Evolutionary conservation across 2,888 invertebrate genomes (phyloP), one percentile per base, ranked within the genome.

Genomic region (Xestia sexstrigata): DNA sequence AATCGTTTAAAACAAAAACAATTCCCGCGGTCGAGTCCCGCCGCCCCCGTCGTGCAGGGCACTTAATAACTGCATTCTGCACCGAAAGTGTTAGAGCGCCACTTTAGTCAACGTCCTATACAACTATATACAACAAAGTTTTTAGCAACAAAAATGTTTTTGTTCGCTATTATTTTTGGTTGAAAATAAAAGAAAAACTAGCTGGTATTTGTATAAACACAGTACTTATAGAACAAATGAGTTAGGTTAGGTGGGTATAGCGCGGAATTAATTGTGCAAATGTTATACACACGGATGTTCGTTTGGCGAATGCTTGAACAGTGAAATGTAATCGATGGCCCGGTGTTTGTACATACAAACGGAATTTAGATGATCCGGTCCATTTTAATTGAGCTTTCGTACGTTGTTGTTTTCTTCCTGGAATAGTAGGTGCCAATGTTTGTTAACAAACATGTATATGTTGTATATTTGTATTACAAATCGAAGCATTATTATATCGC

Each of bases 1-100:
- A 70, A 76, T 75, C 85, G 75, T 82, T 84, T 87, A 79, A 82
- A 87, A 84, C 79, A 87, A 82, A 87, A 84, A 74, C 85, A 79
- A 76, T 86, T 77, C 74, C 13, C 55, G 74, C 78, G 71, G 84
- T 71, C 67, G 60, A 67, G 49, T 47, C 76, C 63, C 83, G 70
- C 49, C 67, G 67, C 47, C 23, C 23, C 58, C 69, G 65, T 30
- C 30, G 71, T 39, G 69, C 39, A 45, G 23, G 45, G 45, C 84
- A 81, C 74, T 87, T 77, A 74, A 65, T 69, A 74, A 76, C 73
- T 86, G 87, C 79, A 87, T 85, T 82, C 76, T 85, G 67, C 76
- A 75, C 62, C 15, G 47, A 84, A 82, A 84, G 68, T 79, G 75
- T 85, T 79, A 69, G 72, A 79, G 78, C 62, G 72, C 66, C 72